phyloP scores from a whole-genome alignment of 2,113 vertebrate species.

The Hemichromis elongatus region DNA sequence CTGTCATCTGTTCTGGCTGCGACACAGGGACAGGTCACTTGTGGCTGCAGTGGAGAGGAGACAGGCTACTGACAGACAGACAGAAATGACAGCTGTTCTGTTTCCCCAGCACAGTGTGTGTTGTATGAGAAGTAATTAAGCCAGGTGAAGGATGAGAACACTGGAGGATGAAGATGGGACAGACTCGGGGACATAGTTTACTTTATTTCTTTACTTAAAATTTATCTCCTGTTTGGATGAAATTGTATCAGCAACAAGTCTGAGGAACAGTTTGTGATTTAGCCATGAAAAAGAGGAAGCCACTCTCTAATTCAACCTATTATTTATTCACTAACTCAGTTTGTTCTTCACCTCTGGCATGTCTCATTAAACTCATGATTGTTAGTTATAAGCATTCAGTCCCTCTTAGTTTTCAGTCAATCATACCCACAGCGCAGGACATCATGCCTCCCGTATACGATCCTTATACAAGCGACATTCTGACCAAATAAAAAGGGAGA shows the following conservation, averaged over 20 bases:
- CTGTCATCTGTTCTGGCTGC: constrained; percentile 31
- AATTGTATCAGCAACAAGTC: neutral
- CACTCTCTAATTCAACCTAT: neutral
- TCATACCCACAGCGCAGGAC: neutral
- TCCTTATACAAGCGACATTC: neutral
- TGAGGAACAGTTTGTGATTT: neutral
- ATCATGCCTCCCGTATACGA: neutral
- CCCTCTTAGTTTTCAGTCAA: neutral
- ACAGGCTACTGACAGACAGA: constrained; percentile 36
- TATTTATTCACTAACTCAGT: neutral
- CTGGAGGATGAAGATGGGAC: neutral
- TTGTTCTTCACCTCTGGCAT: neutral
- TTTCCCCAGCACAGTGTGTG: constrained; percentile 15
- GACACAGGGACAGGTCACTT: constrained; percentile 42
- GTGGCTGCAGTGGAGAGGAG: constrained; percentile 15
- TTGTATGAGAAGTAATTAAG: constrained; percentile 37
- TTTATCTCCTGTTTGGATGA: neutral
- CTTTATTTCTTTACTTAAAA: neutral
- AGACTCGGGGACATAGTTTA: neutral
- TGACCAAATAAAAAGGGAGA: neutral
- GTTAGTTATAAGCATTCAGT: neutral
- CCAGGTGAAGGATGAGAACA: constrained; percentile 1
- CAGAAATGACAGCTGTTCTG: constrained; percentile 54
- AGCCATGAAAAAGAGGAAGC: neutral
- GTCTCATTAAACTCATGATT: neutral